These are phyloP conservation scores for Cinclus cinclus DNA, from an alignment of 2,113 vertebrate species.

Conservation along the genomic window DNA sequence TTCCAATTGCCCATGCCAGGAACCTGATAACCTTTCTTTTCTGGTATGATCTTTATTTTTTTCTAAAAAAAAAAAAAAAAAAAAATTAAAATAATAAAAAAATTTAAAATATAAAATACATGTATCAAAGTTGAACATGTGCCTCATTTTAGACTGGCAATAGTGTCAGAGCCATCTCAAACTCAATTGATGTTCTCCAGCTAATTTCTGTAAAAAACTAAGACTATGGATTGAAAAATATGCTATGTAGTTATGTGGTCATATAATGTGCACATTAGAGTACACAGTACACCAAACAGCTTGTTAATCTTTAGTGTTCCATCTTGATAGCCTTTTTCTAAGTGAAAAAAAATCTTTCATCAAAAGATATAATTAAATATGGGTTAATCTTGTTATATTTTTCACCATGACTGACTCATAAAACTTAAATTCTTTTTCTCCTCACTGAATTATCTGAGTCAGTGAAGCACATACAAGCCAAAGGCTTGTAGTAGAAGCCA, in stretches of 20 bases:
- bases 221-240: not conserved
- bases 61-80: not conserved
- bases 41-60: not conserved
- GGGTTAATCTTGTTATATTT: not conserved
- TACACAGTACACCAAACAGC: not conserved
- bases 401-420: not conserved
- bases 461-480: not conserved
- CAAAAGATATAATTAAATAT: not conserved
- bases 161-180: not conserved
- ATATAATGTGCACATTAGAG: not conserved
- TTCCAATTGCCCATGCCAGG: not conserved
- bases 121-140: not conserved
- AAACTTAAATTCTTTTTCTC: not conserved
- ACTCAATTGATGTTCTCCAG: not conserved
- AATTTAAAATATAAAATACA: not conserved
- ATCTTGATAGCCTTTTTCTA: not conserved
- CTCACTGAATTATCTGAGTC: not conserved
- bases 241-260: not conserved
- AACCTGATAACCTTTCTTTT: not conserved
- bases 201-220: not conserved
- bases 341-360: not conserved
- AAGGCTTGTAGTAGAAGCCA: not conserved
- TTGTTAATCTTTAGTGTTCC: not conserved
- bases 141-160: not conserved
- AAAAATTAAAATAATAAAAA: not conserved